Evolutionary conservation across 2,113 vertebrate genomes (phyloP).

Genomic region (Mobula birostris): DNA sequence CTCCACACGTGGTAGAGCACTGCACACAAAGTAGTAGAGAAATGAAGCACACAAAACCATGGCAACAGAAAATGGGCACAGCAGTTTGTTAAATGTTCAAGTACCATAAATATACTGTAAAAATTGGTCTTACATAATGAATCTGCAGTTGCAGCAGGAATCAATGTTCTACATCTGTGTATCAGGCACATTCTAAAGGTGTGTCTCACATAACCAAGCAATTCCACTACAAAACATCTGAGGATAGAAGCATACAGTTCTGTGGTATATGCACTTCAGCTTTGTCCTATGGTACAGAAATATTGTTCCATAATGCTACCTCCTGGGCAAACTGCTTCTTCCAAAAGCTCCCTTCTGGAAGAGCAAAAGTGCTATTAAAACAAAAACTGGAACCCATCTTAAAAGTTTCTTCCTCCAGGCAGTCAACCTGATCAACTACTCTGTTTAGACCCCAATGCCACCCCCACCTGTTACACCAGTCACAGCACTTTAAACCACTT

Average conservation of each 20-base stretch:
- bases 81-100: not conserved
- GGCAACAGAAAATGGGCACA: not conserved
- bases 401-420: no score
- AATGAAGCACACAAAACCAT: not conserved
- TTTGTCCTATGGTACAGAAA: not conserved
- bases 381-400: no score
- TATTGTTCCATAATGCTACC: not conserved
- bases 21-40: constrained; percentile 43
- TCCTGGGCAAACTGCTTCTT: no score
- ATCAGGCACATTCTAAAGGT: not conserved
- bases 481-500: no score
- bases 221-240: not conserved
- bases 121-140: not conserved
- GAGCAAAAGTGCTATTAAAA: no score
- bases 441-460: no score
- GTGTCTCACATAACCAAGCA: not conserved
- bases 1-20: constrained; percentile 86
- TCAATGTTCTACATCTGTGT: not conserved
- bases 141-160: not conserved
- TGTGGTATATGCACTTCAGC: not conserved
- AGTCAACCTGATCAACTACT: no score
- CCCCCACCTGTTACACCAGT: no score
- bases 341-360: no score
- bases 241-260: not conserved
- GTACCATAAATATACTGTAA: not conserved